Evolutionary conservation across 1,140 invertebrate species (phyloP).

Genomic region (Penaeus chinensis): DNA sequence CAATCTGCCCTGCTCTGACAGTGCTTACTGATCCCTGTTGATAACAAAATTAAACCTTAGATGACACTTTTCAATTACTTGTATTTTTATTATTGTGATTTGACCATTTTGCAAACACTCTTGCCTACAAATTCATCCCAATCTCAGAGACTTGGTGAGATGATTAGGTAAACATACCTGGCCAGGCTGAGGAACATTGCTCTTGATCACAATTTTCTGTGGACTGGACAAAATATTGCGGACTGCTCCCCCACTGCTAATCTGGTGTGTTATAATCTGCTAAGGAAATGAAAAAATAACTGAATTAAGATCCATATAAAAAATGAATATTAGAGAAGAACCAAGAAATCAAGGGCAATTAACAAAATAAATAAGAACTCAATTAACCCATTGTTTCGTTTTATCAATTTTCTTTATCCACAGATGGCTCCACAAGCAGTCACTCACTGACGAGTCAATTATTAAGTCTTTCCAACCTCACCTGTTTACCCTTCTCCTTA

Average conservation of each 20-base stretch:
- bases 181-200: conserved; percentile 67
- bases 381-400: no score
- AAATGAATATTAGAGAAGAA: background rate
- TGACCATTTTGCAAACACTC: background rate
- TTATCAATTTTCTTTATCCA: no score
- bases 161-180: conserved; percentile 64
- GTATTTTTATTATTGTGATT: no score
- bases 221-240: conserved; percentile 66
- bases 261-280: conserved; percentile 51
- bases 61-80: no score
- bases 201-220: conserved; percentile 74
- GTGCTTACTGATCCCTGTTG: conserved; percentile 63
- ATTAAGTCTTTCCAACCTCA: no score
- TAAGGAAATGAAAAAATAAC: conserved; percentile 17
- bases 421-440: no score
- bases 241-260: conserved; percentile 66
- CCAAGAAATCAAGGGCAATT: background rate
- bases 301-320: background rate
- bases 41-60: conserved; percentile 37
- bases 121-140: background rate
- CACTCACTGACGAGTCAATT: no score
- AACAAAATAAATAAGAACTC: background rate
- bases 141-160: background rate
- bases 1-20: conserved; percentile 63
- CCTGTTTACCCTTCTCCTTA: no score